phyloP scores from a whole-genome alignment of 2,888 invertebrate genomes.

The Agrochola lota region DNA sequence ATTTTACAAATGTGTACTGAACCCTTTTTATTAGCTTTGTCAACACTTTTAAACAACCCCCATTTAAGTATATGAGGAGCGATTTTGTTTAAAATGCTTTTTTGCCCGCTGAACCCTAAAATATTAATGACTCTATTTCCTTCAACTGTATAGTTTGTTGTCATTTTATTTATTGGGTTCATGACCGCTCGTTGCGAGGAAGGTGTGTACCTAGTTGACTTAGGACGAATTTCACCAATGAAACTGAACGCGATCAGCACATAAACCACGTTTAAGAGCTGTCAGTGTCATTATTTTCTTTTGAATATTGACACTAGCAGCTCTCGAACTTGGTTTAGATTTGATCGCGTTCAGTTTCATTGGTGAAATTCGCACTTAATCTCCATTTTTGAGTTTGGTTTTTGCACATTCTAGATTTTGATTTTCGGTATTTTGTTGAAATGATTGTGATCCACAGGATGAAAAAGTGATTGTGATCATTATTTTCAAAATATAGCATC shows the following conservation, averaged over 20 bases:
- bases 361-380: too few relatives aligned
- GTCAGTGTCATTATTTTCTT: not conserved
- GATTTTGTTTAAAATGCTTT: constrained; percentile 65
- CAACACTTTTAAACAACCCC: constrained; percentile 71
- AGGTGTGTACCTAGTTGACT: not conserved
- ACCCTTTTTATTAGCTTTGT: constrained; percentile 74
- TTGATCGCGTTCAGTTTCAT: too few relatives aligned
- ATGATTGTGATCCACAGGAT: not conserved
- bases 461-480: not conserved
- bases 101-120: constrained; percentile 51
- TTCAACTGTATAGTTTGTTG: constrained; percentile 28
- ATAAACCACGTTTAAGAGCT: too few relatives aligned
- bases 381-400: too few relatives aligned
- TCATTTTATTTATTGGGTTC: constrained; percentile 13
- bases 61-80: constrained; percentile 64
- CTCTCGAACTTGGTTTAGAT: too few relatives aligned
- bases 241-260: too few relatives aligned
- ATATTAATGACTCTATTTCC: constrained; percentile 64
- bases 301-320: too few relatives aligned
- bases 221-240: too few relatives aligned
- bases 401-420: too few relatives aligned
- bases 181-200: not conserved
- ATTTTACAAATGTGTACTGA: constrained; percentile 63
- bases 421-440: too few relatives aligned
- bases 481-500: not conserved